Percentiles rank a stretch among this genome's conserved stretches.
Conservation (phyloP, 2,113 vertebrate genomes). For the Hypanus sabinus region DNA sequence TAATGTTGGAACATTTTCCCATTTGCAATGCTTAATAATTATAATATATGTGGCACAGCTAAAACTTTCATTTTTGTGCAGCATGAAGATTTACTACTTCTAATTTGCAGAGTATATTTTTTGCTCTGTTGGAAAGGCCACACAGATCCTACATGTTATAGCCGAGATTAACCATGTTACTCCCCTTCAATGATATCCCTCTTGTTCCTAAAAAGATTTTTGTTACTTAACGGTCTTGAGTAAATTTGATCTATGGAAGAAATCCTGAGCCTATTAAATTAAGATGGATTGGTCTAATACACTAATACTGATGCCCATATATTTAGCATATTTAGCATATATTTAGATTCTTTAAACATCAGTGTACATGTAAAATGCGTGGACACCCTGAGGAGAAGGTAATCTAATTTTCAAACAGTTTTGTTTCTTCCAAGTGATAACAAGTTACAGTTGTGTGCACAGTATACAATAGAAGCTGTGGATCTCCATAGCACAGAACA, state of each 20-base stretch:
- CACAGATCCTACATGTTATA: not conserved
- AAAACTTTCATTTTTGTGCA: not conserved
- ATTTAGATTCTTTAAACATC: not conserved
- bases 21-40: not conserved
- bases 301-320: not conserved
- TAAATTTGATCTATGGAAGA: not conserved
- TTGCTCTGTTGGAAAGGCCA: not conserved
- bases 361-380: not conserved
- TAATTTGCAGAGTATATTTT: not conserved
- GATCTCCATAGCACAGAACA: too few species aligned
- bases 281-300: not conserved
- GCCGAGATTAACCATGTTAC: not conserved
- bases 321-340: not conserved
- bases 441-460: too few species aligned
- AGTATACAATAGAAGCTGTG: too few species aligned
- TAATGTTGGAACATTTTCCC: not conserved
- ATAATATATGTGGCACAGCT: not conserved
- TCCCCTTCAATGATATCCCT: not conserved
- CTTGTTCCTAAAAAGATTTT: not conserved
- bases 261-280: not conserved
- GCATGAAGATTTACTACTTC: not conserved
- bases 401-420: too few species aligned
- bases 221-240: not conserved
- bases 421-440: too few species aligned
- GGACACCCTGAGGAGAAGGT: not conserved